A percentile compares a stretch with the other conserved stretches of the same genome.
These are phyloP conservation scores for Acanthopleura granulata DNA, from an alignment of 2,888 invertebrate species.

Conservation along the genomic window DNA sequence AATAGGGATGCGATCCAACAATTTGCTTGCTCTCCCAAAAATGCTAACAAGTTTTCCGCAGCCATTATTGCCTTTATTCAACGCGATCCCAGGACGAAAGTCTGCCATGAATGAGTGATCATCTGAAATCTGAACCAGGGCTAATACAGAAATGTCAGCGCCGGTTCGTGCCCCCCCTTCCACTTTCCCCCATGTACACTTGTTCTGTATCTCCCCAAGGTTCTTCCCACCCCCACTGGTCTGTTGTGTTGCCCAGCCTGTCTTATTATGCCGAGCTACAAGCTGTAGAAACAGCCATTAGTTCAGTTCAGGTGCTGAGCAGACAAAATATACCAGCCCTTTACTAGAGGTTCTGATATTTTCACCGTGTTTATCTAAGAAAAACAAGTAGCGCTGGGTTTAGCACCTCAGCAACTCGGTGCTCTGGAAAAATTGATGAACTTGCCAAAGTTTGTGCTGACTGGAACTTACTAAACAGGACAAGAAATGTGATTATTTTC, in stretches of 20 bases:
- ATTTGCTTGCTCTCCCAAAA: background rate
- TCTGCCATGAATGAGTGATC: background rate
- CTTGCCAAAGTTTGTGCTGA: too few species aligned
- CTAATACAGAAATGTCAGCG: background rate
- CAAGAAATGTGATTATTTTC: too few species aligned
- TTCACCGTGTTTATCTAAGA: background rate
- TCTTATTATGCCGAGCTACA: background rate
- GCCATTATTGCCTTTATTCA: slow-evolving; percentile 1
- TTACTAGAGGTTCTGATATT: background rate
- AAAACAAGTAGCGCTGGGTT: background rate
- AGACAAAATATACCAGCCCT: background rate
- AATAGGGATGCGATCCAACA: background rate
- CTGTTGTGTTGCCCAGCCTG: too few species aligned
- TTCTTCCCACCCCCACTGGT: too few species aligned
- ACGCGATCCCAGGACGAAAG: background rate
- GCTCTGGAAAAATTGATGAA: too few species aligned
- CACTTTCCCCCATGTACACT: background rate
- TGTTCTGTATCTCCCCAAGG: too few species aligned
- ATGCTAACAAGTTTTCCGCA: background rate
- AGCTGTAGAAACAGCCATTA: slow-evolving; percentile 1
- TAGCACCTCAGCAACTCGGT: too few species aligned
- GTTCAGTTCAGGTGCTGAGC: background rate
- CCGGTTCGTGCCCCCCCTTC: background rate
- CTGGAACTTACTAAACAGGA: too few species aligned
- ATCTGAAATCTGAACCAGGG: background rate